Percentiles rank a stretch among this genome's conserved stretches.
Evolutionary conservation across 2,113 vertebrate genomes (phyloP).

Genomic region (Cyrtonyx montezumae): DNA sequence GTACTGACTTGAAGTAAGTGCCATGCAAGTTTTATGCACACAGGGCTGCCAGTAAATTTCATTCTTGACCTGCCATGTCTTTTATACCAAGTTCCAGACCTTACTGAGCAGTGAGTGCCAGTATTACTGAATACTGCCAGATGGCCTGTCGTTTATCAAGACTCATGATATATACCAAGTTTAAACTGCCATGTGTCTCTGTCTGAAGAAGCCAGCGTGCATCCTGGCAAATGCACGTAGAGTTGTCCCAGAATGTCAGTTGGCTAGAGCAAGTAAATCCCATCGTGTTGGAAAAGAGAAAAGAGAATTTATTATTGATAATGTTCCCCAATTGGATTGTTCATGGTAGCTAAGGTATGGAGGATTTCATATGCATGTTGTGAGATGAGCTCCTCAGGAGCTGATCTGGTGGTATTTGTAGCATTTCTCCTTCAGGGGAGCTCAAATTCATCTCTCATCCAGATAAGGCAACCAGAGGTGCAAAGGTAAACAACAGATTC

Average conservation of each 20-base stretch:
- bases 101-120: neutral
- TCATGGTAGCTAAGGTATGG: neutral
- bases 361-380: neutral
- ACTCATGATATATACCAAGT: neutral
- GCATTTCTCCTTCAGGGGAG: neutral
- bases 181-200: conserved; percentile 13
- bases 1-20: neutral
- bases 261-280: neutral
- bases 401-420: neutral
- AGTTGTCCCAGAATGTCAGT: conserved; percentile 17
- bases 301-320: neutral
- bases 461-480: neutral
- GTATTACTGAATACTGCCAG: conserved; percentile 7
- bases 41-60: neutral
- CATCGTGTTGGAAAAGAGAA: neutral
- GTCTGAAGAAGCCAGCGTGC: conserved; percentile 26
- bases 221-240: conserved; percentile 1
- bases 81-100: neutral
- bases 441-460: neutral
- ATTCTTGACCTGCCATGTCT: neutral
- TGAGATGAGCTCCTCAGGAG: neutral
- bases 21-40: fast-evolving
- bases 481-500: neutral
- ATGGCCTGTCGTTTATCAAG: neutral
- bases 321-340: neutral